phyloP scores from a whole-genome alignment of 2,888 invertebrate genomes.

The Octodonta nipae region DNA sequence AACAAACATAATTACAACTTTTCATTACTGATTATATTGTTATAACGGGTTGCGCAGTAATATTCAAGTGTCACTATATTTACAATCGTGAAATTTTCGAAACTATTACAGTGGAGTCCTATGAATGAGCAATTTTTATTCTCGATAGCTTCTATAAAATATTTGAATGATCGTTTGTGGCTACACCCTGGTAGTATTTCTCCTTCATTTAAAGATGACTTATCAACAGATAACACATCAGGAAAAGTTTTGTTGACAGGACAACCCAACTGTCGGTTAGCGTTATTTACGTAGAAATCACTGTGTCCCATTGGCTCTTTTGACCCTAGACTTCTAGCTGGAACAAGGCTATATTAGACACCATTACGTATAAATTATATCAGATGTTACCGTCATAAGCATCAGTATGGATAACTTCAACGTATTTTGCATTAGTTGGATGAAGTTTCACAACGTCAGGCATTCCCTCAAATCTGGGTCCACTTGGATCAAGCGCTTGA shows the following conservation, averaged over 20 bases:
- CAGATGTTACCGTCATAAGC: constrained; percentile 21
- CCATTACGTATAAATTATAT: too few species aligned
- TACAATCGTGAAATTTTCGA: constrained; percentile 28
- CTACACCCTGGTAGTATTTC: constrained; percentile 33
- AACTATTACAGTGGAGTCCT: constrained; percentile 29
- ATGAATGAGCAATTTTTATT: constrained; percentile 29
- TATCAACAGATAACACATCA: constrained; percentile 22
- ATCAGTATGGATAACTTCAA: constrained; percentile 48
- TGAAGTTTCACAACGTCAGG: constrained; percentile 40
- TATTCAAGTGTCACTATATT: too few species aligned
- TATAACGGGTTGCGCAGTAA: too few species aligned
- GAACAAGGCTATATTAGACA: constrained; percentile 5
- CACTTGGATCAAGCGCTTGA: constrained; percentile 45
- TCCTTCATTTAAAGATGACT: constrained; percentile 26
- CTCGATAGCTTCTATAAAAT: constrained; percentile 32
- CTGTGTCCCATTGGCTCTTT: constrained; percentile 29
- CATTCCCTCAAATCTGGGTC: constrained; percentile 42
- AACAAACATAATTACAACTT: background rate
- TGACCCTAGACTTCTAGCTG: constrained; percentile 31
- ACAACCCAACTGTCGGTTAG: constrained; percentile 32
- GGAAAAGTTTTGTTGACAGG: constrained; percentile 20
- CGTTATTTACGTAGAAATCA: constrained; percentile 35
- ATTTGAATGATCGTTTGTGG: constrained; percentile 35
- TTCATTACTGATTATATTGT: too few species aligned
- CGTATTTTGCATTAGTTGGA: constrained; percentile 41